Conservation (phyloP, 2,113 vertebrate species). For the Pachyramphus minor region DNA sequence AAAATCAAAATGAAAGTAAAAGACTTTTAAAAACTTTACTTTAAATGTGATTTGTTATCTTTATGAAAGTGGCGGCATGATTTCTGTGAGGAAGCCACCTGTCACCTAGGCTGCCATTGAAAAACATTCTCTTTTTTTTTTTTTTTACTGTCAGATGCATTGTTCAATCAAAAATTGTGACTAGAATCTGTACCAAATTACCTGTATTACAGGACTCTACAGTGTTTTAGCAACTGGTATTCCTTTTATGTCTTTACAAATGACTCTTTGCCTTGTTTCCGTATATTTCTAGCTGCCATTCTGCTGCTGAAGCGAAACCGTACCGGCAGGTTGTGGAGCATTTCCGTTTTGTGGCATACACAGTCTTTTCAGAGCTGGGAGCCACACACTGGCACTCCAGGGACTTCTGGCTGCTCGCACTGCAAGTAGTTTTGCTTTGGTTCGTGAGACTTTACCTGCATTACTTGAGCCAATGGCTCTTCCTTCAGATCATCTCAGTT, state of each 20-base stretch:
- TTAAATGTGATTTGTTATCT: not conserved
- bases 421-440: conserved; percentile 83
- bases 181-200: not conserved
- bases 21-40: not conserved
- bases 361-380: conserved; percentile 79
- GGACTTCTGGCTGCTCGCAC: conserved; percentile 77
- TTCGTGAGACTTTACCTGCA: conserved; percentile 90
- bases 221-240: not conserved
- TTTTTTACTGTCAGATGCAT: not conserved
- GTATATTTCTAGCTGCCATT: conserved; percentile 29
- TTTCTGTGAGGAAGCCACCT: not conserved
- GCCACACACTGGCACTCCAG: conserved; percentile 66
- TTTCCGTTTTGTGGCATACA: conserved; percentile 62
- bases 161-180: not conserved
- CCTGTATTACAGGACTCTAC: not conserved
- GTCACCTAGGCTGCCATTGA: not conserved
- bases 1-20: not conserved
- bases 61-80: not conserved
- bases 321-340: conserved; percentile 21
- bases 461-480: conserved; percentile 92
- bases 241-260: fast-evolving
- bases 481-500: conserved; percentile 83
- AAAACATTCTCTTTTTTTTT: not conserved
- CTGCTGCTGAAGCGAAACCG: not conserved
- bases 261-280: not conserved